Conservation (phyloP, 2,797 vertebrate species). For the Valencia hispanica region DNA sequence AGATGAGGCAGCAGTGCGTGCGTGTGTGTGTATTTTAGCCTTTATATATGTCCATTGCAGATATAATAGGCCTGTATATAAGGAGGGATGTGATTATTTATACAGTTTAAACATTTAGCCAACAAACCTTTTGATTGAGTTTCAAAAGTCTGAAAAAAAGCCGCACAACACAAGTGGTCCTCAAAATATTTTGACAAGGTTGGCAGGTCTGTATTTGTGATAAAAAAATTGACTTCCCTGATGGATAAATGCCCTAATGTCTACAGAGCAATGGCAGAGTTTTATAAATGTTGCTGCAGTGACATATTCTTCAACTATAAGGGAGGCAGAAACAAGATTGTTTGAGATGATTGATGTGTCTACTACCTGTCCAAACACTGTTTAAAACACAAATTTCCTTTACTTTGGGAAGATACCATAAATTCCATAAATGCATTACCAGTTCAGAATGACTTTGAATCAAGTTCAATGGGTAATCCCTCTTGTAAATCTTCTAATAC, state of each 20-base stretch:
- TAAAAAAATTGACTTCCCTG: slow-evolving; percentile 25
- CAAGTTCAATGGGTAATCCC: slow-evolving; percentile 70
- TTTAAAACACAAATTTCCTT: slow-evolving; percentile 7
- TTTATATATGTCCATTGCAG: too few species aligned
- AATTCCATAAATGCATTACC: slow-evolving; percentile 46
- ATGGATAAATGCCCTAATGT: slow-evolving; percentile 31
- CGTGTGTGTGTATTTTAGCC: too few species aligned
- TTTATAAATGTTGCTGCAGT: slow-evolving; percentile 32
- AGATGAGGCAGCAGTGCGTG: too few species aligned
- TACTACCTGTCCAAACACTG: slow-evolving; percentile 23
- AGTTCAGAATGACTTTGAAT: slow-evolving; percentile 52
- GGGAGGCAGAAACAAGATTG: slow-evolving; percentile 42
- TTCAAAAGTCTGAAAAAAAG: too few species aligned
- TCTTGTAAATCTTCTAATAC: slow-evolving; percentile 73
- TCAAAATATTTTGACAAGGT: too few species aligned
- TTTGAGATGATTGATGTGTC: slow-evolving; percentile 46
- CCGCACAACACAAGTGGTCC: too few species aligned
- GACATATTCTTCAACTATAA: slow-evolving; percentile 39
- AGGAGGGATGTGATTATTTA: too few species aligned
- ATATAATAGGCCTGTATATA: too few species aligned
- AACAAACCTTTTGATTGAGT: too few species aligned
- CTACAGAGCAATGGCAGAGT: slow-evolving; percentile 31
- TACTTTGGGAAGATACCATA: slow-evolving; percentile 11
- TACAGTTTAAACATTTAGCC: too few species aligned
- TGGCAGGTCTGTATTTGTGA: too few species aligned